Evolutionary conservation across 2,797 vertebrate species (phyloP), one percentile per base, ranked within the genome.

Genomic region (Xenops minutus): DNA sequence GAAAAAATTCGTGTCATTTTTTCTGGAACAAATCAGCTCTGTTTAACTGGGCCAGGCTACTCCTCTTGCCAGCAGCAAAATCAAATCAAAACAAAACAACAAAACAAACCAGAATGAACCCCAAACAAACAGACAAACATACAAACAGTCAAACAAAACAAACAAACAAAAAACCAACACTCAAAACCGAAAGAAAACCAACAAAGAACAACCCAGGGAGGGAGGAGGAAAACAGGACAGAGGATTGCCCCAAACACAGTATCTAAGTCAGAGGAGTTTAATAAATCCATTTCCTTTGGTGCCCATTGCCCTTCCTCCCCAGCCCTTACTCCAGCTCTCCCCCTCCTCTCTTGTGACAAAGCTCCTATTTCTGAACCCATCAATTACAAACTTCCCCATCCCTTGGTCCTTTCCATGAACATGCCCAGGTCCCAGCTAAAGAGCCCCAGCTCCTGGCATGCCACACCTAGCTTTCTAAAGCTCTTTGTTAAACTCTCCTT

Each of bases 291-390:
- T 89, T 75, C 27, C 19, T 86, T 85, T 24, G 8, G 12, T 68
- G 18, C 12, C 12, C 27, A 73, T 20, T 0, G 0, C 10, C 36
- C 1, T 67, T 12, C 30, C 0, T 0, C 26, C 14, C 12, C 21
- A 87, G 36, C 3, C 19, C 10, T 44, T 59, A 17, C 6, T 22
- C 43, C 34, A 80, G 20, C 12, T 69, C 34, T 49, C 18, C 6
- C 9, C 1, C 18, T 3, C 14, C 5, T 51, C 32, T 75, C 27
- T 59, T 43, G 51, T 59, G 63, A 30, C 36, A 75, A 44, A 79
- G 13, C 14, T 93, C 55, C 26, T 68, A 0, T 62, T 89, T 84
- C 30, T 51, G 52, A 46, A 44, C 10, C 18, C 7, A 3, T 27
- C 14, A 46, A 37, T 36, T 68, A 30, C 32, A 48, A 7, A 16